These are phyloP conservation scores for Esox lucius DNA, from an alignment of 2,797 vertebrate genomes.

Conservation along the genomic window DNA sequence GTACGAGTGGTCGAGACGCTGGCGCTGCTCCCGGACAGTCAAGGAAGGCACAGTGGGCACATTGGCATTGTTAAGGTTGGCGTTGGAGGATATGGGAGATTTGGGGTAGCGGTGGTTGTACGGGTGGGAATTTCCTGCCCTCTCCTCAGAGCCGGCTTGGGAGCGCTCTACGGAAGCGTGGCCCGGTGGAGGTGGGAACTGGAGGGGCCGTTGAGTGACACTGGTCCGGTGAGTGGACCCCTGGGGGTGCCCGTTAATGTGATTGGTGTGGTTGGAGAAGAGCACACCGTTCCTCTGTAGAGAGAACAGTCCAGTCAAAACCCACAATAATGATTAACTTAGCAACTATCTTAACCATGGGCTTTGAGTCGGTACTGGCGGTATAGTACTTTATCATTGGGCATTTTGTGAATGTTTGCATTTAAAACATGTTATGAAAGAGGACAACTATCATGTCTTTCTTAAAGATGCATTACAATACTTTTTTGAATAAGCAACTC, in stretches of 20 bases:
- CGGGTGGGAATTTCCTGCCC: constrained; percentile 45
- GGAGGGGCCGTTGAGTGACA: constrained; percentile 92
- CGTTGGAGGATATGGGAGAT: constrained; percentile 88
- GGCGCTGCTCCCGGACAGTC: constrained; percentile 74
- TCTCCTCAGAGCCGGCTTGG: constrained; percentile 28
- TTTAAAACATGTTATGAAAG: neutral
- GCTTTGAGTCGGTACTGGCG: neutral
- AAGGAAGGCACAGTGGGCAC: constrained; percentile 77
- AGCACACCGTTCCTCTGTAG: constrained; percentile 91
- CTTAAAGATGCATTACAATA: too few relatives aligned
- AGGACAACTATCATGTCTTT: neutral
- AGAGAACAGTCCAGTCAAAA: constrained; percentile 29
- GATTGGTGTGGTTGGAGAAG: constrained; percentile 93
- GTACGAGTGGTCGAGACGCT: constrained; percentile 61
- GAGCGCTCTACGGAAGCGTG: constrained; percentile 62
- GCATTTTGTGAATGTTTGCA: neutral
- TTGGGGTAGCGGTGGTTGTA: constrained; percentile 71
- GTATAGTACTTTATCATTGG: neutral
- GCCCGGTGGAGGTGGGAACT: constrained; percentile 79
- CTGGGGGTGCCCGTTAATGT: constrained; percentile 81
- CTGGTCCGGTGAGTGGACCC: constrained; percentile 84
- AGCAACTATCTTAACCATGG: neutral
- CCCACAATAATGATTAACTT: neutral
- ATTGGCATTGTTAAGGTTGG: constrained; percentile 98
- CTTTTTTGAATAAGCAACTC: too few relatives aligned